These are phyloP conservation scores for Cyprinodon brontotheroides DNA, from an alignment of 2,113 vertebrate species.

Conservation along the genomic window DNA sequence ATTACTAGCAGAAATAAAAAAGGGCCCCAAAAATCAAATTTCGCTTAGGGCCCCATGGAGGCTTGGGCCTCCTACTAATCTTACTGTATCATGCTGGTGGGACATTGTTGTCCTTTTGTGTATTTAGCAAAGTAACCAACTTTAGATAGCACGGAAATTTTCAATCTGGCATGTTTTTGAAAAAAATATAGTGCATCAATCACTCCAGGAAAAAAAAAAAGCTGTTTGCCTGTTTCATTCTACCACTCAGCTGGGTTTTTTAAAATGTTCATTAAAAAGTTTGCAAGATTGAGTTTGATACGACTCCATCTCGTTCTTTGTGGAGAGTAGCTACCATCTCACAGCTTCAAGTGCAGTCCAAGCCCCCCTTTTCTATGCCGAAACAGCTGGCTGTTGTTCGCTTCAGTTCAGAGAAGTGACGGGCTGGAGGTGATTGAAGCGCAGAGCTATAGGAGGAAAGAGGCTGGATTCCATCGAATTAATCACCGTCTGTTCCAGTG, in stretches of 20 bases:
- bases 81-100: slow-evolving; percentile 59
- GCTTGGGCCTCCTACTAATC: slow-evolving; percentile 42
- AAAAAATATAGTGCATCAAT: slow-evolving; percentile 15
- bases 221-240: slow-evolving; percentile 4
- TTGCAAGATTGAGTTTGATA: slow-evolving; percentile 35
- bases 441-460: slow-evolving; percentile 32
- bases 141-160: slow-evolving; percentile 36
- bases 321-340: slow-evolving; percentile 30
- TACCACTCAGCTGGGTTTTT: slow-evolving; percentile 24
- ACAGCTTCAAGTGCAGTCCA: slow-evolving; percentile 44
- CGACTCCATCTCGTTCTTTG: slow-evolving; percentile 25
- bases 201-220: slow-evolving; percentile 1
- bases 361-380: slow-evolving; percentile 19
- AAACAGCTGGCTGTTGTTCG: slow-evolving; percentile 56
- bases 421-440: slow-evolving; percentile 47
- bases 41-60: no score
- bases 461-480: slow-evolving; percentile 59
- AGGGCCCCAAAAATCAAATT: no score
- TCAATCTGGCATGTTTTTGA: slow-evolving; percentile 16
- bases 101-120: slow-evolving; percentile 54
- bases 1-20: no score
- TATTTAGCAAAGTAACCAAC: slow-evolving; percentile 55
- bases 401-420: slow-evolving; percentile 47
- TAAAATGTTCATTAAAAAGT: slow-evolving; percentile 48
- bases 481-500: slow-evolving; percentile 65